Evolutionary conservation across 1,140 invertebrate genomes (phyloP).

Genomic region (Drosophila biarmipes): DNA sequence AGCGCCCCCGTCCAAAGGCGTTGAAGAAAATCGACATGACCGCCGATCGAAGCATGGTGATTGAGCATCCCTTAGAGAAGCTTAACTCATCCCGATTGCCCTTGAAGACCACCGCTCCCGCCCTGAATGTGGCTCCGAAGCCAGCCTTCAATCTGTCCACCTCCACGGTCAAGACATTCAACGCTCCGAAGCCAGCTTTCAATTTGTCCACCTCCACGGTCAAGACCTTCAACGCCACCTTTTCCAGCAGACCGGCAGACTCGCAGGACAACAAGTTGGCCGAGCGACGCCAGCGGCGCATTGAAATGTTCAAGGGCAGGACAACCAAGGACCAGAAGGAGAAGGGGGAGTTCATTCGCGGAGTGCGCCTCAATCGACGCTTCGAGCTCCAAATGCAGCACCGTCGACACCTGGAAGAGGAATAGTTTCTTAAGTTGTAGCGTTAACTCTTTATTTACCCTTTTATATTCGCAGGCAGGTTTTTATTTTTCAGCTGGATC

Average conservation of each 20-base stretch:
- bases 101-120: constrained; percentile 6
- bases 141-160: constrained; percentile 55
- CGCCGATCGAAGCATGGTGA: neutral
- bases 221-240: constrained; percentile 16
- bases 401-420: constrained; percentile 74
- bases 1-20: constrained; percentile 8
- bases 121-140: constrained; percentile 3
- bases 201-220: constrained; percentile 42
- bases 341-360: constrained; percentile 85
- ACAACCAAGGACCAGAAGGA: constrained; percentile 10
- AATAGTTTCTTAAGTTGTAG: constrained; percentile 14
- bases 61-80: neutral
- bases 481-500: neutral
- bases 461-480: neutral
- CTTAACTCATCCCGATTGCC: constrained; percentile 9
- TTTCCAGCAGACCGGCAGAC: neutral
- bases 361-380: constrained; percentile 88
- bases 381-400: constrained; percentile 88
- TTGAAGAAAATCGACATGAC: constrained; percentile 38
- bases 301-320: constrained; percentile 74
- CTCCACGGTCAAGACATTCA: constrained; percentile 15
- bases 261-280: constrained; percentile 38
- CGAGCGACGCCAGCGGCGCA: constrained; percentile 57
- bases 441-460: constrained; percentile 1
- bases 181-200: constrained; percentile 30